Conservation (phyloP, 2,888 invertebrate genomes). For the Folsomia candida region DNA sequence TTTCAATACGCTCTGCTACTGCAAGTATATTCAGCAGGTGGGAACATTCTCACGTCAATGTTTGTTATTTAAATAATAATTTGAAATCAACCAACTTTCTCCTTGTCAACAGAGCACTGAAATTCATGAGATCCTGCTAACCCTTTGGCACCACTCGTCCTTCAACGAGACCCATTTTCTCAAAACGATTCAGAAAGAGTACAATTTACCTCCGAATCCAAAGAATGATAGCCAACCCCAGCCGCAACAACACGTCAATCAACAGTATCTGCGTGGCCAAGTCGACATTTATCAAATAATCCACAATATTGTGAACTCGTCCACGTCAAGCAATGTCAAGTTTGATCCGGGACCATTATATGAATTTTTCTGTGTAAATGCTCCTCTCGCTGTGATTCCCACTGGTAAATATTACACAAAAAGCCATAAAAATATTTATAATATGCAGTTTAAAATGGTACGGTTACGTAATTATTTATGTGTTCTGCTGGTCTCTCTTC, state of each 20-base stretch:
- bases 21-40: too few relatives aligned
- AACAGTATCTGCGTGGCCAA: slow-evolving; percentile 29
- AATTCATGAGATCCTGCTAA: slow-evolving; percentile 45
- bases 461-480: too few relatives aligned
- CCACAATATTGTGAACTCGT: too few relatives aligned
- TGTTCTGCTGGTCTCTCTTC: too few relatives aligned
- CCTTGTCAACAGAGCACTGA: too few relatives aligned
- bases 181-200: slow-evolving; percentile 18
- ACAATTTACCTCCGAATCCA: slow-evolving; percentile 31
- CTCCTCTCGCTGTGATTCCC: slow-evolving; percentile 49
- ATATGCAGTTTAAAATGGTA: too few relatives aligned
- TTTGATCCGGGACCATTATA: slow-evolving; percentile 47
- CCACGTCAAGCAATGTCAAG: slow-evolving; percentile 40
- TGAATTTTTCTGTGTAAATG: slow-evolving; percentile 47
- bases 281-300: slow-evolving; percentile 39
- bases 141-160: slow-evolving; percentile 46
- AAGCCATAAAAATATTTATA: too few relatives aligned
- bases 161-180: slow-evolving; percentile 47
- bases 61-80: too few relatives aligned
- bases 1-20: slow-evolving; percentile 48
- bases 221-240: slow-evolving; percentile 21
- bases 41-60: too few relatives aligned
- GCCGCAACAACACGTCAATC: background rate
- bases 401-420: slow-evolving; percentile 50
- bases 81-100: too few relatives aligned